Evolutionary conservation across 2,113 vertebrate genomes (phyloP).

Genomic region (Poicephalus meyeri): DNA sequence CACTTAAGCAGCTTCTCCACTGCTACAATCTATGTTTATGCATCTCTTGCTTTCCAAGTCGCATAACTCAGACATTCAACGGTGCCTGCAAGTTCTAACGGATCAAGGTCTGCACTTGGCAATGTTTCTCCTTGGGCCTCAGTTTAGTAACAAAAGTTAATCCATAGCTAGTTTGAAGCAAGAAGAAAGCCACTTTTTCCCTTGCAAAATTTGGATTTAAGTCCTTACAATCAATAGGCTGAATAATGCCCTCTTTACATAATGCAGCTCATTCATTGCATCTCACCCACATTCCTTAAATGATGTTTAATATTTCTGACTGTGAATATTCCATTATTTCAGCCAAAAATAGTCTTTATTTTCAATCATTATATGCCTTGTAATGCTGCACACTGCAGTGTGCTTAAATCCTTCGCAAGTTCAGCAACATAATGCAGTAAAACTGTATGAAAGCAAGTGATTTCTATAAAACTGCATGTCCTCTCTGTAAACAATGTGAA

Average conservation of each 20-base stretch:
- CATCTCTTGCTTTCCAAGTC: background rate
- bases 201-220: background rate
- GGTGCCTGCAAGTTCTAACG: background rate
- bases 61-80: fast-evolving
- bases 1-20: background rate
- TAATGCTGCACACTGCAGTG: background rate
- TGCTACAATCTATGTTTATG: fast-evolving
- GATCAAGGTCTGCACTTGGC: background rate
- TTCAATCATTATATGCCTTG: background rate
- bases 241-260: background rate
- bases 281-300: slow-evolving; percentile 31
- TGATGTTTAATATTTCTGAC: slow-evolving; percentile 16
- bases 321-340: slow-evolving; percentile 27
- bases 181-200: background rate
- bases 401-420: background rate
- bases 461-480: background rate
- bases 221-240: background rate
- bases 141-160: background rate
- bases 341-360: slow-evolving; percentile 25
- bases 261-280: slow-evolving; percentile 30
- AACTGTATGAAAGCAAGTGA: background rate
- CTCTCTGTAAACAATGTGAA: background rate
- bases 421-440: background rate
- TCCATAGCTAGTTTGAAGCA: background rate
- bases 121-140: background rate